Percentiles rank a stretch among this genome's conserved stretches.
These are phyloP conservation scores for Eubasilissa splendida DNA, from an alignment of 2,888 invertebrate genomes.

Conservation along the genomic window DNA sequence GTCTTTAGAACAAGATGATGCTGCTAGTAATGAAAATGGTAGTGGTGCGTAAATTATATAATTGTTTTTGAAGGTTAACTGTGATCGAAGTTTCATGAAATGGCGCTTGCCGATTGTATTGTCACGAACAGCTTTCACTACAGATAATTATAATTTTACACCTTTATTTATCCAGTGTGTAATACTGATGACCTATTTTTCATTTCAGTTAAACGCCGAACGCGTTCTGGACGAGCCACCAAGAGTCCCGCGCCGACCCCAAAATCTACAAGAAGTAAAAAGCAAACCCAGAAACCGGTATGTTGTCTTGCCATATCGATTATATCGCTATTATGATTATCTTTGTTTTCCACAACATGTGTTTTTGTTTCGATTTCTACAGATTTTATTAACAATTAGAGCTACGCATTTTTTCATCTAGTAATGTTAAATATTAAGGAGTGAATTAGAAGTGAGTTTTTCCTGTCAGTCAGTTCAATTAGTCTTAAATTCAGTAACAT, in stretches of 20 bases:
- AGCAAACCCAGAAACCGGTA: conserved; percentile 50
- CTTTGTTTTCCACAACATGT: no score
- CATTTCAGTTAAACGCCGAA: conserved; percentile 50
- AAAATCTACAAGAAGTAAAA: conserved; percentile 38
- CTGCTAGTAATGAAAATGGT: conserved; percentile 44
- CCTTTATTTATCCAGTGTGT: no score
- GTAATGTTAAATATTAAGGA: no score
- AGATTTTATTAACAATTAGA: no score
- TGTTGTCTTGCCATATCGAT: background rate
- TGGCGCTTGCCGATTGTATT: conserved; percentile 4
- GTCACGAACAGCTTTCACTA: no score
- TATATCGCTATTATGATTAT: no score
- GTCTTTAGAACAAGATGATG: conserved; percentile 45
- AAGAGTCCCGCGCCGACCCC: conserved; percentile 23
- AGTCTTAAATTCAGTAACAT: no score
- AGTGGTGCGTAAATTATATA: conserved; percentile 31
- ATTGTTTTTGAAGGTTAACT: conserved; percentile 3
- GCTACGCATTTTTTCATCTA: no score
- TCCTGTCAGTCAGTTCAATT: no score
- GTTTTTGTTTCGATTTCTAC: no score
- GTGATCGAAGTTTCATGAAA: conserved; percentile 7
- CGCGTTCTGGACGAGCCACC: conserved; percentile 46
- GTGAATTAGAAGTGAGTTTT: no score
- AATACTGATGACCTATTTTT: background rate
- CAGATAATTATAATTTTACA: no score